phyloP scores from a whole-genome alignment of 1,140 invertebrate genomes.

The Penaeus vannamei region DNA sequence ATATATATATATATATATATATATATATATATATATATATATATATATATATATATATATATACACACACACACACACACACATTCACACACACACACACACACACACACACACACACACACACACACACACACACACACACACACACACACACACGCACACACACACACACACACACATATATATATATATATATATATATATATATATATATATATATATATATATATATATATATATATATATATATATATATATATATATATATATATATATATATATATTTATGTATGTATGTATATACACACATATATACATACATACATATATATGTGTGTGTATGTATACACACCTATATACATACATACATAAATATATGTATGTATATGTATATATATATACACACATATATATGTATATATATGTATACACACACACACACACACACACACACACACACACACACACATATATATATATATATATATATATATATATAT shows the following conservation, averaged over 20 bases:
- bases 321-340: too few relatives aligned
- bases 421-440: too few relatives aligned
- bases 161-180: not conserved
- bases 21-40: constrained; percentile 1
- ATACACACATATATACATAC: not conserved
- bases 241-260: constrained; percentile 33
- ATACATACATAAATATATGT: too few relatives aligned
- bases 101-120: not conserved
- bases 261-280: constrained; percentile 26
- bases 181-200: constrained; percentile 23
- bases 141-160: not conserved
- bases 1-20: constrained; percentile 23
- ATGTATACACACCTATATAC: too few relatives aligned
- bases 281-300: not conserved
- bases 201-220: constrained; percentile 33
- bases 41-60: constrained; percentile 27
- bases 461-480: too few relatives aligned
- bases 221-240: constrained; percentile 33
- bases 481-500: constrained; percentile 18
- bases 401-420: too few relatives aligned
- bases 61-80: not conserved
- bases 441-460: too few relatives aligned
- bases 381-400: too few relatives aligned
- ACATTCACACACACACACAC: not conserved
- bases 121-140: not conserved